Base-by-base conservation (phyloP, 1,140 invertebrate species). In the Nasonia longicornis region DNA sequence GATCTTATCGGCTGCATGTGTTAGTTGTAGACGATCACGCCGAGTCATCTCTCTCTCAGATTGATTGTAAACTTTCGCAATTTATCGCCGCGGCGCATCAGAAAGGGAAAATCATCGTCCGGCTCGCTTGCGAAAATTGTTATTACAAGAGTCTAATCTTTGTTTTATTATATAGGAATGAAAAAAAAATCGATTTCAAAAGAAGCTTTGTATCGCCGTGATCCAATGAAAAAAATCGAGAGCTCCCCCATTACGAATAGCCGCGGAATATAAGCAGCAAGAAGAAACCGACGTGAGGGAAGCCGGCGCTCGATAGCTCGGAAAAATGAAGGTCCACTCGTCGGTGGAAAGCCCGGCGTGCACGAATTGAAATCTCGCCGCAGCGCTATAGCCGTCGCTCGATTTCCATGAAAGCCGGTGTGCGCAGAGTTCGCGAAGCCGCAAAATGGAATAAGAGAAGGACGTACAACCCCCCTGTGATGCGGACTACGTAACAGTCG, bases 391-490 rank as follows among this genome's bases (percentile, higher is more conserved):
- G 12, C 10, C 22, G 10, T 63, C 26, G n/a, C n/a, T 22, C 48
- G 16, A 29, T 74, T 58, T 63, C 52, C 7, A 35, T 6, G 52
- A 75, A 75, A 75, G 52, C 71, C 31, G 52, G 38, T 4, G 11
- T 20, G 12, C 48, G 16, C 16, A 52, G 14, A 35, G 20, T 42
- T 22, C 3, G 2, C 45, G 45, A 77, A 77, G 38, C 35, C 22
- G 20, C 11, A 66, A 70, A 70, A 45, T 70, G 29, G 67, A 78
- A 64, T 63, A 79, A 64, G 58, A 20, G 26, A 63, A 26, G 31
- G 31, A 79, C 6, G 38, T 58, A 16, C 2, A 35, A 52, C 8
- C 45, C 45, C 45, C 35, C 45, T 29, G 3, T 35, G 31, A 35
- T 35, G 42, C 45, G 52, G 52, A 58, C 52, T 58, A n/a, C 52